phyloP scores from a whole-genome alignment of 2,797 vertebrate species.

The Enteromius paludinosus region DNA sequence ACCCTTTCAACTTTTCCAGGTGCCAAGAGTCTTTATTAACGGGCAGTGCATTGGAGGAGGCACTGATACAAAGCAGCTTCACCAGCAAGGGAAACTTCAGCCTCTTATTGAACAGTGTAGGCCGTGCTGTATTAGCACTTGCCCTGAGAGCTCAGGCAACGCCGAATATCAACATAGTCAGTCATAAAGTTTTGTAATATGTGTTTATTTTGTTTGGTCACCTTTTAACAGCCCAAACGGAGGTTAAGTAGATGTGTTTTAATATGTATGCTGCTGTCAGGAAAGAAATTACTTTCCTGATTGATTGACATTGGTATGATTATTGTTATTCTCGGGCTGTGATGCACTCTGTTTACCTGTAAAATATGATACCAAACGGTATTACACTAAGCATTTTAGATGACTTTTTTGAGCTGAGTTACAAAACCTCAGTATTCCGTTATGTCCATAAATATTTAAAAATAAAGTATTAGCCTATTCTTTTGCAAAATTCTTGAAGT shows the following conservation, averaged over 20 bases:
- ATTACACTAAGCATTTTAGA: neutral
- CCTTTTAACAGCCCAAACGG: neutral
- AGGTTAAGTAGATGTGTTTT: neutral
- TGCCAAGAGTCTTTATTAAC: constrained; percentile 92
- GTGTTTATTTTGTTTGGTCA: constrained; percentile 40
- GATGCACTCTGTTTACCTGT: neutral
- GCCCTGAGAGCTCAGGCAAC: constrained; percentile 71
- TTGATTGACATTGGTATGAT: neutral
- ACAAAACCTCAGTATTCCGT: neutral
- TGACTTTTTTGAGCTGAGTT: neutral
- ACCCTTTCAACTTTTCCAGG: constrained; percentile 71
- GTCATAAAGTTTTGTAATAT: constrained; percentile 68
- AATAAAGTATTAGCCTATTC: neutral
- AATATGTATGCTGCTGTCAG: neutral
- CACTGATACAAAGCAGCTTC: constrained; percentile 86
- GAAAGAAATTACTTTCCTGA: neutral
- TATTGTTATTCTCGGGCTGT: neutral
- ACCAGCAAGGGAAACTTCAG: constrained; percentile 87
- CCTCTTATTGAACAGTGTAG: constrained; percentile 86
- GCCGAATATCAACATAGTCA: constrained; percentile 64
- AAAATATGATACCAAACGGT: neutral
- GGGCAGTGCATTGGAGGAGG: constrained; percentile 93
- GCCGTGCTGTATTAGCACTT: constrained; percentile 70
- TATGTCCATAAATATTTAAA: constrained; percentile 4
- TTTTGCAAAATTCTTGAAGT: neutral